Percentiles rank a stretch among this genome's conserved stretches.
Evolutionary conservation across 2,113 vertebrate species (phyloP).

Genomic region (Mellivora capensis): DNA sequence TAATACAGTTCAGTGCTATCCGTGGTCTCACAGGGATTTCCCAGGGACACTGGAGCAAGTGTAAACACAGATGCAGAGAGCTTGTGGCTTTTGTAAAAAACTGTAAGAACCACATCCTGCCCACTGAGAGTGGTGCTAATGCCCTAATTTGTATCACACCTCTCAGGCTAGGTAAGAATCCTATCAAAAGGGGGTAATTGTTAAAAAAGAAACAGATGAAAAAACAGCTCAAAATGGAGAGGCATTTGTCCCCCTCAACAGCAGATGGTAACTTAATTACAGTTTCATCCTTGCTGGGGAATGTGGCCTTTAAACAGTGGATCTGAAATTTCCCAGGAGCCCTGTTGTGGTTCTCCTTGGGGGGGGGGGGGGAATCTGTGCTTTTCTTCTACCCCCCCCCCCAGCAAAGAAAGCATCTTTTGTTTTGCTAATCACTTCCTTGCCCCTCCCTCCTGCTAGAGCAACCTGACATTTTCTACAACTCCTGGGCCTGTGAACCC

Average conservation of each 20-base stretch:
- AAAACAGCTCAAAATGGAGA: neutral
- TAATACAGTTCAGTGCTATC: neutral
- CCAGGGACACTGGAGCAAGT: neutral
- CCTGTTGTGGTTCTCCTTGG: neutral
- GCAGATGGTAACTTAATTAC: neutral
- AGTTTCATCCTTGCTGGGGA: neutral
- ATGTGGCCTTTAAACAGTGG: neutral
- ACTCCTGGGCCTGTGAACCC: neutral
- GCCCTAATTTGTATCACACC: neutral
- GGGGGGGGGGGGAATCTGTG: too few relatives aligned
- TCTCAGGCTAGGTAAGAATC: neutral
- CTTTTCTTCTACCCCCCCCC: too few relatives aligned
- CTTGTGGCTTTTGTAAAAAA: neutral
- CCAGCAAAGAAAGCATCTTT: neutral
- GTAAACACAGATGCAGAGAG: neutral
- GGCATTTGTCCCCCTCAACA: neutral
- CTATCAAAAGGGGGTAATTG: neutral
- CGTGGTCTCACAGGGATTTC: neutral
- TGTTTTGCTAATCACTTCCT: neutral
- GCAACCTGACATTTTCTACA: neutral
- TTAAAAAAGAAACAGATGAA: neutral
- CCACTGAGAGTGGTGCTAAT: neutral
- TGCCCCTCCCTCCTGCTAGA: neutral
- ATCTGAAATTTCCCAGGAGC: neutral
- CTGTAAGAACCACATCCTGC: accelerated